Evolutionary conservation across 2,113 vertebrate species (phyloP), one percentile per base, ranked within the genome.

Genomic region (Chitala chitala): DNA sequence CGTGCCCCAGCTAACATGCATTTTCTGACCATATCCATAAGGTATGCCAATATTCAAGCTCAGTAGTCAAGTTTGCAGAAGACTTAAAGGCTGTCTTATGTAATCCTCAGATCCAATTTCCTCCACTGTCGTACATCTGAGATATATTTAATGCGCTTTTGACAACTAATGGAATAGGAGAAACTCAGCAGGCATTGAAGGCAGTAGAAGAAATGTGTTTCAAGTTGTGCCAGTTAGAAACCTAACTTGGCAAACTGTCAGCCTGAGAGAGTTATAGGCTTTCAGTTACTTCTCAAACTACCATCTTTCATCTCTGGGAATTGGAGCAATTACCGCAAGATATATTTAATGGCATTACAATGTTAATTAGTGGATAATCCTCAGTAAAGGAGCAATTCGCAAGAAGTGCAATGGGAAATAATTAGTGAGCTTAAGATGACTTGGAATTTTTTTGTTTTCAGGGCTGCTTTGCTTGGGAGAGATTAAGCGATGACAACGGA

Each of bases 181-280:
- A 68, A 46, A 68, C 64, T 68, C 36, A 24, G 64, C 38, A 22
- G 40, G 64, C 38, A 42, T 68, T 68, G 64, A 22, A 68, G 29
- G 22, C 38, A 29, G 42, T 42, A 68, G 64, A 68, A 68, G 64
- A 46, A 22, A 68, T 46, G 22, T 17, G 33, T 42, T 24, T 72
- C 36, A 72, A 55, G 33, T 38, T 38, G 20, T 36, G 48, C 50
- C 54, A 59, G 44, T 48, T 50, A 73, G 44, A 44, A 48, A 31
- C 71, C 15, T 31, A 31, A 22, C 38, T 24, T 50, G 56, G 71
- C 71, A 73, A 63, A 64, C 71, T 72, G n/a, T 68, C 36, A 12
- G 1, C 22, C 64, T 29, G 15, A 58, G 31, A 42, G 58, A 72
- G 54, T 29, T 6, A 17, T 17, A 24, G 51, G 33, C 31, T 55